Percentiles rank a stretch among this genome's conserved stretches.
Evolutionary conservation across 92 coral and sea anemone species (phyloP).

Genomic region (Actinernus sp.): DNA sequence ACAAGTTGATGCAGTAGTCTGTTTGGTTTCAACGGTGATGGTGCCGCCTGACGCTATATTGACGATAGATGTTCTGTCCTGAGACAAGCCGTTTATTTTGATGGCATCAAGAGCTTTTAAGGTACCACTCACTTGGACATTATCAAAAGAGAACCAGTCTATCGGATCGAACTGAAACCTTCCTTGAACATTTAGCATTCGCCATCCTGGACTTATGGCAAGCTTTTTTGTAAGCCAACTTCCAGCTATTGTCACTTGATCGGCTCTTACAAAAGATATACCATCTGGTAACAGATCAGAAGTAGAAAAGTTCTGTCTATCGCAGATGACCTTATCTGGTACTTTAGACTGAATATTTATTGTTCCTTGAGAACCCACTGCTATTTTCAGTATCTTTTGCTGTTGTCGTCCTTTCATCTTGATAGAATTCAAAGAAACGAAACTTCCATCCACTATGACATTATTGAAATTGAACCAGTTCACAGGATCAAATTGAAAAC

Average conservation of each 20-base stretch:
- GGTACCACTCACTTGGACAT: slow-evolving; percentile 18
- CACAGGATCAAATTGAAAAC: slow-evolving; percentile 44
- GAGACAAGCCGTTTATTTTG: slow-evolving; percentile 45
- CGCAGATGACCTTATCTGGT: slow-evolving; percentile 12
- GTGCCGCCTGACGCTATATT: slow-evolving; percentile 16
- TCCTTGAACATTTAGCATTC: slow-evolving; percentile 12
- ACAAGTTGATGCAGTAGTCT: slow-evolving; percentile 9
- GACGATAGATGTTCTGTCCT: slow-evolving; percentile 16
- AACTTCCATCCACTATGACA: slow-evolving; percentile 30
- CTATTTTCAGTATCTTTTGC: slow-evolving; percentile 9
- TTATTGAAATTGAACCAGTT: slow-evolving; percentile 30
- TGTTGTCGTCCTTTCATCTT: slow-evolving; percentile 44
- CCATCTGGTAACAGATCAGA: slow-evolving; percentile 5
- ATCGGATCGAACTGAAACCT: slow-evolving; percentile 38
- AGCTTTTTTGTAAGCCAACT: slow-evolving; percentile 25
- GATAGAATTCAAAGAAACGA: slow-evolving; percentile 22
- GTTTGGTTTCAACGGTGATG: slow-evolving; percentile 15
- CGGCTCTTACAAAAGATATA: slow-evolving; percentile 20
- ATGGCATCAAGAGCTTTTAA: slow-evolving; percentile 29
- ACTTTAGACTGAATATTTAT: slow-evolving; percentile 20
- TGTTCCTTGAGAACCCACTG: slow-evolving; percentile 23
- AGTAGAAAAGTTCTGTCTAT: background rate
- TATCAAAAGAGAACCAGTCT: slow-evolving; percentile 21
- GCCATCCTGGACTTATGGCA: slow-evolving; percentile 37
- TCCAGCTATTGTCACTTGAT: slow-evolving; percentile 27